A percentile compares a stretch with the other conserved stretches of the same genome.
These are phyloP conservation scores for Tyto alba DNA, from an alignment of 2,113 vertebrate genomes.

Conservation along the genomic window DNA sequence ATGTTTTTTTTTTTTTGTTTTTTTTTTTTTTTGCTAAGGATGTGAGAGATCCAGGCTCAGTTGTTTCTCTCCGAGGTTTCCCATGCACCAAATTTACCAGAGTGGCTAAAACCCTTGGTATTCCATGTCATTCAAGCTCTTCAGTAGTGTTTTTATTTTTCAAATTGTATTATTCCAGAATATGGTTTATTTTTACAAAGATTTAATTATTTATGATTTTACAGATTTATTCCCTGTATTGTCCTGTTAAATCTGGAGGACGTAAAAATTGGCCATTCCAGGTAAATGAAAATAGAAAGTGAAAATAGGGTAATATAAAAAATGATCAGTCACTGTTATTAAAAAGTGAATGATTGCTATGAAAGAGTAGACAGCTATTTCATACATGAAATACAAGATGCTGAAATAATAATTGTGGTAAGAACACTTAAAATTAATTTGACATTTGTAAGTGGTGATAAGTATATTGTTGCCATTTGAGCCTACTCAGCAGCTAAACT, in stretches of 20 bases:
- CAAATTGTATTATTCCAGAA: background rate
- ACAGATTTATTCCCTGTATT: background rate
- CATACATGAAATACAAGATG: background rate
- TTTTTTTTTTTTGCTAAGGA: background rate
- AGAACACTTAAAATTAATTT: background rate
- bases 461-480: no score
- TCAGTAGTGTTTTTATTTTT: background rate
- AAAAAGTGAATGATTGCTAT: background rate
- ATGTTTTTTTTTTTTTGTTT: background rate
- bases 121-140: background rate
- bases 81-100: background rate
- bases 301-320: background rate
- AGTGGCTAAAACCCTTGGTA: background rate
- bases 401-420: background rate
- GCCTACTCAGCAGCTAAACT: no score
- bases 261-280: background rate
- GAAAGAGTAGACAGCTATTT: background rate
- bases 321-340: background rate
- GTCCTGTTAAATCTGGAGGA: background rate
- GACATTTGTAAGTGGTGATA: background rate
- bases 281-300: background rate
- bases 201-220: background rate
- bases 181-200: background rate
- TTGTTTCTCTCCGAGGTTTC: background rate
- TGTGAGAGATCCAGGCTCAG: background rate